These are phyloP conservation scores for Sussaba pulchella DNA, from an alignment of 2,888 invertebrate genomes.

Conservation along the genomic window DNA sequence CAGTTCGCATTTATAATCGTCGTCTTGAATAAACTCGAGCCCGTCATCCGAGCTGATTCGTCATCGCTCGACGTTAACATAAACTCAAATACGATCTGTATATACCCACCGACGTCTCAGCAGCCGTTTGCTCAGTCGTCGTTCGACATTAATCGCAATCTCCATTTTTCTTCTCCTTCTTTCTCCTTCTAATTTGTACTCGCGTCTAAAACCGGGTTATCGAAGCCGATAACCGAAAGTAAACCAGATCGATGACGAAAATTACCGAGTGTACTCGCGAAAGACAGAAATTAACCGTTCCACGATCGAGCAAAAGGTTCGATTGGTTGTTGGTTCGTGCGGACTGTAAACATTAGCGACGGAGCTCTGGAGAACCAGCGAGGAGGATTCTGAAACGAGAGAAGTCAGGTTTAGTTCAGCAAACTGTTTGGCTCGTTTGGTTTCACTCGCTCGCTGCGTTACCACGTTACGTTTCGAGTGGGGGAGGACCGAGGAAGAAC, in stretches of 20 bases:
- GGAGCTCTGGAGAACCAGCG: conserved; percentile 34
- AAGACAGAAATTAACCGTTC: no score
- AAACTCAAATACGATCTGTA: neutral
- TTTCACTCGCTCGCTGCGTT: neutral
- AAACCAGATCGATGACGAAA: no score
- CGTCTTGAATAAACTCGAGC: neutral
- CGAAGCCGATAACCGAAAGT: neutral
- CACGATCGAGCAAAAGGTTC: conserved; percentile 1
- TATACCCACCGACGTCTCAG: neutral
- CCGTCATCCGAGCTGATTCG: neutral
- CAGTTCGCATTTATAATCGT: neutral
- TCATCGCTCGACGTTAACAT: no score
- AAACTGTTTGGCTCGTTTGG: conserved; percentile 55
- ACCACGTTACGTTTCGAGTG: neutral
- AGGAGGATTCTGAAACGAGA: conserved; percentile 43
- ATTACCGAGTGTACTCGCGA: neutral
- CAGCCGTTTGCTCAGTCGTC: conserved; percentile 3
- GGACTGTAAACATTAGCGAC: conserved; percentile 40
- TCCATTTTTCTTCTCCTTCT: conserved; percentile 12
- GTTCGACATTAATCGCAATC: conserved; percentile 21
- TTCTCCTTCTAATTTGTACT: neutral
- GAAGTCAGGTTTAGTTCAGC: conserved; percentile 57
- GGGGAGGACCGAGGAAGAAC: no score
- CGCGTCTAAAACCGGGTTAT: neutral
- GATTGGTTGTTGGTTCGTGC: conserved; percentile 52